A percentile compares a stretch with the other conserved stretches of the same genome.
phyloP scores from a whole-genome alignment of 2,888 invertebrate species.

The Dendrolimus houi region DNA sequence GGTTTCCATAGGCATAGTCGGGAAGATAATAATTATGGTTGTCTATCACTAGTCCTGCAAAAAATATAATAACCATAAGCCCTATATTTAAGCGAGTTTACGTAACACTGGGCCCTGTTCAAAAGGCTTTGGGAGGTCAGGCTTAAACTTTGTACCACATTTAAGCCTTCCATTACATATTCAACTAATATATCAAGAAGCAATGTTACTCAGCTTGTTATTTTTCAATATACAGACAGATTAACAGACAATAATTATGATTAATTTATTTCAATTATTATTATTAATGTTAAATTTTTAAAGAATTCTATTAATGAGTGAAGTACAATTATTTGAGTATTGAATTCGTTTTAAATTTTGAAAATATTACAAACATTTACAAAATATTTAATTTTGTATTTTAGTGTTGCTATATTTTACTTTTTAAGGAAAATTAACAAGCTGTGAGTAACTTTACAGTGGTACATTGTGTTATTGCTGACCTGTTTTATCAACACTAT shows the following conservation, averaged over 20 bases:
- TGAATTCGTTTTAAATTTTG: too few species aligned
- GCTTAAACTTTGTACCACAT: slow-evolving; percentile 56
- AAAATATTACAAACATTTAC: too few species aligned
- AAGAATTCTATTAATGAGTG: too few species aligned
- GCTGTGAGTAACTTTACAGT: slow-evolving; percentile 46
- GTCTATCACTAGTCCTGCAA: slow-evolving; percentile 16
- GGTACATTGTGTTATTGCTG: slow-evolving; percentile 48
- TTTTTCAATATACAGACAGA: slow-evolving; percentile 20
- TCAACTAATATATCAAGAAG: slow-evolving; percentile 45
- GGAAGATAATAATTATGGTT: not conserved
- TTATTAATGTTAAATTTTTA: too few species aligned
- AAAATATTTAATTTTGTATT: too few species aligned
- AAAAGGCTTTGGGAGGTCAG: slow-evolving; percentile 39
- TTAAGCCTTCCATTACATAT: slow-evolving; percentile 32
- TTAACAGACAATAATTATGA: not conserved
- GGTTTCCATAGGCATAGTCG: not conserved
- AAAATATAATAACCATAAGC: slow-evolving; percentile 33
- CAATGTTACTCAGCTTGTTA: slow-evolving; percentile 45
- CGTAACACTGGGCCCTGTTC: slow-evolving; percentile 40
- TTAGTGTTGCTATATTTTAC: too few species aligned
- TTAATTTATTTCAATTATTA: too few species aligned
- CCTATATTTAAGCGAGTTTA: slow-evolving; percentile 29
- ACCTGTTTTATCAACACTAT: slow-evolving; percentile 50
- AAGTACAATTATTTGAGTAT: too few species aligned
- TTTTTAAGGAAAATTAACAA: slow-evolving; percentile 28